Evolutionary conservation across 2,113 vertebrate species (phyloP).

Genomic region (Nanorana parkeri): DNA sequence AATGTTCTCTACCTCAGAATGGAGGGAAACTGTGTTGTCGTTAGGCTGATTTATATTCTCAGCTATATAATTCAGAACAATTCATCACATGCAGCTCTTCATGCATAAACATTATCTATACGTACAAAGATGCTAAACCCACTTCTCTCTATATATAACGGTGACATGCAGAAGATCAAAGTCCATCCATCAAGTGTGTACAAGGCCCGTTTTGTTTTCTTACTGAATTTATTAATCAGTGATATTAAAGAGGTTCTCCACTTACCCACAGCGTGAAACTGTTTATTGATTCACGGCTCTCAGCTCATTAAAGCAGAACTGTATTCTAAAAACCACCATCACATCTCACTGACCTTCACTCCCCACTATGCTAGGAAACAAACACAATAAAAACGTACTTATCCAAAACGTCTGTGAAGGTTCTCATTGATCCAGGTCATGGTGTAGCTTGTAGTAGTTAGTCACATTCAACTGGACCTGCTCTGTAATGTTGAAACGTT

Average conservation of each 20-base stretch:
- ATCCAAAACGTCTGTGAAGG: no score
- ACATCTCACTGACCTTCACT: no score
- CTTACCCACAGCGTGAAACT: no score
- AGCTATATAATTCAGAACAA: slow-evolving; percentile 7
- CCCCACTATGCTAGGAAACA: no score
- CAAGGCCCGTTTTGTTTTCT: neutral
- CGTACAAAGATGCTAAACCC: slow-evolving; percentile 34
- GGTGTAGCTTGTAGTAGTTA: no score
- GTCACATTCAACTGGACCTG: no score
- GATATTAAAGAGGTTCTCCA: neutral
- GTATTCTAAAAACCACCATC: no score
- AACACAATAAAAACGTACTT: no score
- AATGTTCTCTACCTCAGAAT: slow-evolving; percentile 32
- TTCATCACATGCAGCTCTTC: slow-evolving; percentile 23
- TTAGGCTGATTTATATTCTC: slow-evolving; percentile 47
- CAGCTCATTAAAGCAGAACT: no score
- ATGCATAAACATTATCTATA: slow-evolving; percentile 53
- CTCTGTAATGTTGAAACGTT: no score
- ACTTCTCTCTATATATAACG: slow-evolving; percentile 31
- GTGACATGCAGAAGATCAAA: slow-evolving; percentile 44
- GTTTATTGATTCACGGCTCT: no score
- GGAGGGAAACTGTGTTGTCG: slow-evolving; percentile 39
- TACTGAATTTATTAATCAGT: slow-evolving; percentile 23
- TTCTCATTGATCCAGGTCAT: no score
- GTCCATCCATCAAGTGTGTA: slow-evolving; percentile 38